phyloP scores from a whole-genome alignment of 2,797 vertebrate species.

The Cuculus canorus region DNA sequence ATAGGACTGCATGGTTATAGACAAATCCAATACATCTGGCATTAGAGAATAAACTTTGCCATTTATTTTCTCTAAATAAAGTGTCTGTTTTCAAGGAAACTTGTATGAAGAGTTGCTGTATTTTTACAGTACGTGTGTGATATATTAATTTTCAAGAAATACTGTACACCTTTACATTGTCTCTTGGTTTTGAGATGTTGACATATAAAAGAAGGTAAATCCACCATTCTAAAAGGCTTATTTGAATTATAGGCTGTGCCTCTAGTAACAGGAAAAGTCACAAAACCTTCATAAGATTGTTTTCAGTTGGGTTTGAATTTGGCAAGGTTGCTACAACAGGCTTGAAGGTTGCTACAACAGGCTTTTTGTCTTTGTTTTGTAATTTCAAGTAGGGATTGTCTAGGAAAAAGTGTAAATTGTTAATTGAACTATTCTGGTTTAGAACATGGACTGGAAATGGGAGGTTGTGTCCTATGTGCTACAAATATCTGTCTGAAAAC shows the following conservation, averaged over 20 bases:
- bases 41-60: neutral
- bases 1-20: neutral
- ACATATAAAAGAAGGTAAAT: neutral
- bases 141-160: neutral
- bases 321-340: neutral
- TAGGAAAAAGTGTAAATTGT: neutral
- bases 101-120: neutral
- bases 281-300: neutral
- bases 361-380: neutral
- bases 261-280: neutral
- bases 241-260: neutral
- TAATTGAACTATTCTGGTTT: neutral
- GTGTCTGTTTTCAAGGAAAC: neutral
- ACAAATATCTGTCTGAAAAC: neutral
- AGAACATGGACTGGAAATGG: neutral
- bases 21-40: neutral
- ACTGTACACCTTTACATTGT: neutral
- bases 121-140: neutral
- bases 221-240: neutral
- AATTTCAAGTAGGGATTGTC: neutral
- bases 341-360: neutral
- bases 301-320: neutral
- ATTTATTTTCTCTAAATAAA: neutral
- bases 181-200: neutral
- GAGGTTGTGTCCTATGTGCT: neutral